phyloP scores from a whole-genome alignment of 30 jellyfish, hydroid and myxozoan genomes.

The Aurelia aurita complex sp. Pacific region DNA sequence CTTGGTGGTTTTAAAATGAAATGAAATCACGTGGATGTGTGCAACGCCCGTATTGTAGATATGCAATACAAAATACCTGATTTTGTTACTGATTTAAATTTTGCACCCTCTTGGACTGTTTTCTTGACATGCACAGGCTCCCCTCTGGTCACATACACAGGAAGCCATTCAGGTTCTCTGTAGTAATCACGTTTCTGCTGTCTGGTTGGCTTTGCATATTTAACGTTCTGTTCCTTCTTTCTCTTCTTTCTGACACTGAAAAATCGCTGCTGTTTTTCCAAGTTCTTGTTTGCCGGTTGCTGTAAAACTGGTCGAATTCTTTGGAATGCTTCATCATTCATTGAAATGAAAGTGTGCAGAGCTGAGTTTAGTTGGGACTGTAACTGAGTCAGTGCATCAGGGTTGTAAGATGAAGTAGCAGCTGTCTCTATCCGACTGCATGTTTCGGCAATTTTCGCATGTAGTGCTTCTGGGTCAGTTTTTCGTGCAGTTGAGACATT shows the following conservation, averaged over 20 bases:
- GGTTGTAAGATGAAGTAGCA: background rate
- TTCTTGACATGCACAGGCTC: slow-evolving; percentile 1
- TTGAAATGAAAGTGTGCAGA: background rate
- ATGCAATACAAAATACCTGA: background rate
- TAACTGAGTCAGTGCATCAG: slow-evolving; percentile 4
- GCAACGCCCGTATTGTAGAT: no score
- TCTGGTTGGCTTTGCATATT: slow-evolving; percentile 9
- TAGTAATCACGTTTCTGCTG: background rate
- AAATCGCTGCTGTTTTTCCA: slow-evolving; percentile 11
- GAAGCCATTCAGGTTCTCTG: slow-evolving; percentile 27
- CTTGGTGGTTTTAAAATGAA: no score
- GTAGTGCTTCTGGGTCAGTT: slow-evolving; percentile 12
- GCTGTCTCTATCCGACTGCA: background rate
- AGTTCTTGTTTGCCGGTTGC: background rate
- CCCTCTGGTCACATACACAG: slow-evolving; percentile 6
- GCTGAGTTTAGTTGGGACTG: slow-evolving; percentile 5
- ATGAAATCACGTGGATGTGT: no score
- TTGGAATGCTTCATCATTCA: slow-evolving; percentile 1
- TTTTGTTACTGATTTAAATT: background rate
- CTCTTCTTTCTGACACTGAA: background rate
- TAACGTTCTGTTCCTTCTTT: background rate
- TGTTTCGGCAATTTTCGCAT: background rate
- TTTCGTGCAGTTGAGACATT: background rate
- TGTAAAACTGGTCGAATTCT: background rate
- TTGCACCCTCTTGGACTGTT: background rate